Conservation (phyloP, 2,113 vertebrate species). For the Pardalotus punctatus region DNA sequence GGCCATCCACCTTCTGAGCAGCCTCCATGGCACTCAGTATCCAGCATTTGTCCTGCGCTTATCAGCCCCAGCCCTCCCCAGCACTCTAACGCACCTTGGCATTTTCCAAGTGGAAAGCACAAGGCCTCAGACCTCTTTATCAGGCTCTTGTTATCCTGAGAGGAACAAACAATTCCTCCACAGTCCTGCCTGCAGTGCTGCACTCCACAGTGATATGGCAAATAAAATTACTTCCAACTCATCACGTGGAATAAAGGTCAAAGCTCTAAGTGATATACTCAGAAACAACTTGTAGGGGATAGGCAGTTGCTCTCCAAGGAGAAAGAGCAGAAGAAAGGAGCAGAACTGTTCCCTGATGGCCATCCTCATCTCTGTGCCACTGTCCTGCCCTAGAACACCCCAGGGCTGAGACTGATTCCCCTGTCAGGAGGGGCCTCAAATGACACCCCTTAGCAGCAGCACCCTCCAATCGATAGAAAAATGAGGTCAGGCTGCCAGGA, state of each 20-base stretch:
- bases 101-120: not conserved
- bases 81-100: not conserved
- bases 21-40: not conserved
- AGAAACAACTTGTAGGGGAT: not conserved
- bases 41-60: rapidly evolving
- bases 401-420: rapidly evolving
- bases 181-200: not conserved
- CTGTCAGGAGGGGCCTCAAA: not conserved
- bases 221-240: not conserved
- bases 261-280: not conserved
- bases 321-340: too few species aligned
- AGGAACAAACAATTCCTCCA: not conserved
- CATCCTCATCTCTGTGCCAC: not conserved
- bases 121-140: not conserved
- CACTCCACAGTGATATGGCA: not conserved
- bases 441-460: not conserved
- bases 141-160: not conserved
- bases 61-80: not conserved
- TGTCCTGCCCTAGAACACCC: not conserved
- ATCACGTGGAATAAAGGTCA: not conserved
- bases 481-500: not conserved
- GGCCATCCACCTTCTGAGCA: not conserved
- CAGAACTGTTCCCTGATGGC: rapidly evolving
- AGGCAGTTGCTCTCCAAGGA: not conserved
- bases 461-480: rapidly evolving